Evolutionary conservation across 2,113 vertebrate genomes (phyloP).

Genomic region (Saccopteryx bilineata): DNA sequence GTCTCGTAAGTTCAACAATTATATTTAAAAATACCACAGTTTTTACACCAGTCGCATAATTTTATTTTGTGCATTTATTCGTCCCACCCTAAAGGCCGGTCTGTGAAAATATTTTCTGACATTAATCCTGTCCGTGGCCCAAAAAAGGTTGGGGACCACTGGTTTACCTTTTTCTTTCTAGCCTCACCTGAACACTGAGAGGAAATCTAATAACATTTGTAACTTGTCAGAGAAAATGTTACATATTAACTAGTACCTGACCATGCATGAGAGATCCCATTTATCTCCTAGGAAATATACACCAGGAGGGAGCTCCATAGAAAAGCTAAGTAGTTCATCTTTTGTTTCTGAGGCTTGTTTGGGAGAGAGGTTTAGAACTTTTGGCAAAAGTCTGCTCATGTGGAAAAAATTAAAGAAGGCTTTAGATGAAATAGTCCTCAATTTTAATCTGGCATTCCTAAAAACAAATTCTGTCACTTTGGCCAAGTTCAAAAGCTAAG

Average conservation of each 20-base stretch:
- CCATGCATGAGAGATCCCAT: background rate
- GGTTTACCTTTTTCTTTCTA: background rate
- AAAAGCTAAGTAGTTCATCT: background rate
- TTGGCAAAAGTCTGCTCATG: background rate
- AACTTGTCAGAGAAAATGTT: background rate
- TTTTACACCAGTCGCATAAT: too few species aligned
- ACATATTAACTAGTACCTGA: background rate
- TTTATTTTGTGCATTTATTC: too few species aligned
- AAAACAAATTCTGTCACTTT: background rate
- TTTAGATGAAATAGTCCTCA: background rate
- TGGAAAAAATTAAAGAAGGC: background rate
- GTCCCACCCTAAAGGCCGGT: too few species aligned
- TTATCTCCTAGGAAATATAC: background rate
- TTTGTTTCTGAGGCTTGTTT: constrained; percentile 3
- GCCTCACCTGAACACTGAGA: background rate
- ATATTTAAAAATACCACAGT: too few species aligned
- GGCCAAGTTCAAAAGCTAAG: background rate
- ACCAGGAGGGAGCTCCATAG: background rate
- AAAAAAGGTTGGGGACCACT: too few species aligned
- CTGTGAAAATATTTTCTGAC: too few species aligned
- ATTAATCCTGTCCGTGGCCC: too few species aligned
- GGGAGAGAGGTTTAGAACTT: background rate
- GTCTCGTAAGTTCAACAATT: too few species aligned
- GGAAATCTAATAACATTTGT: constrained; percentile 41
- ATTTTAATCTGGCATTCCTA: background rate